Percentiles rank a stretch among this genome's conserved stretches.
Conservation (phyloP, 53 echinoderm and acorn worm genomes). For the Temnopleurus reevesii region DNA sequence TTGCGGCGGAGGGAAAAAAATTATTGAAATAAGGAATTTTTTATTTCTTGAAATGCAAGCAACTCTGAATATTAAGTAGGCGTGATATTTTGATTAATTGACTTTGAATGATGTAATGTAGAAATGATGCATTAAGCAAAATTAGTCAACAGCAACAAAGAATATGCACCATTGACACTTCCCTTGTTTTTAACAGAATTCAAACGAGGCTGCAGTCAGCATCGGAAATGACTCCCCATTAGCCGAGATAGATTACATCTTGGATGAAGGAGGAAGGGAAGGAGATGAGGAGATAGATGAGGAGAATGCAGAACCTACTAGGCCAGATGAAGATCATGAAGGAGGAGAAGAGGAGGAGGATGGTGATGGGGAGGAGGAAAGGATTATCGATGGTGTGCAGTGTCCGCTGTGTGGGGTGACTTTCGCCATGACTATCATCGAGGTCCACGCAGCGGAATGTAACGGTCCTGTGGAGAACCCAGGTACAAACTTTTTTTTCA, state of each 20-base stretch:
- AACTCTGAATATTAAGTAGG: too few species aligned
- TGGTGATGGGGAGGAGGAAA: slow-evolving; percentile 20
- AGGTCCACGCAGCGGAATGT: slow-evolving; percentile 90
- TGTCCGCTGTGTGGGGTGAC: slow-evolving; percentile 83
- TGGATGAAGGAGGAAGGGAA: not conserved
- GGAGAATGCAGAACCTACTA: not conserved
- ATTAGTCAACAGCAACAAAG: too few species aligned
- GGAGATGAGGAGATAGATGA: not conserved
- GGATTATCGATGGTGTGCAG: slow-evolving; percentile 63
- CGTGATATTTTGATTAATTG: too few species aligned
- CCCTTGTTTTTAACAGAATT: not conserved
- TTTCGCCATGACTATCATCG: slow-evolving; percentile 72
- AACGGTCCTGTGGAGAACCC: slow-evolving; percentile 60
- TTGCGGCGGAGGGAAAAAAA: too few species aligned
- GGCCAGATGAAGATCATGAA: slow-evolving; percentile 36
- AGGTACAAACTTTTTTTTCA: too few species aligned
- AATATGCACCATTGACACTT: too few species aligned
- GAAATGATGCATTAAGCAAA: too few species aligned
- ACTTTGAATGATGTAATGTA: too few species aligned
- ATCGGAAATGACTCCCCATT: not conserved
- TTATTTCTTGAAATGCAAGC: too few species aligned
- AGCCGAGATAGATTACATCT: not conserved
- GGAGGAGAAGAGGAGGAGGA: not conserved
- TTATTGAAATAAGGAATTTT: too few species aligned
- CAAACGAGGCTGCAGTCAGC: slow-evolving; percentile 35